phyloP scores from a whole-genome alignment of 2,113 vertebrate species.

The Thalassoma bifasciatum region DNA sequence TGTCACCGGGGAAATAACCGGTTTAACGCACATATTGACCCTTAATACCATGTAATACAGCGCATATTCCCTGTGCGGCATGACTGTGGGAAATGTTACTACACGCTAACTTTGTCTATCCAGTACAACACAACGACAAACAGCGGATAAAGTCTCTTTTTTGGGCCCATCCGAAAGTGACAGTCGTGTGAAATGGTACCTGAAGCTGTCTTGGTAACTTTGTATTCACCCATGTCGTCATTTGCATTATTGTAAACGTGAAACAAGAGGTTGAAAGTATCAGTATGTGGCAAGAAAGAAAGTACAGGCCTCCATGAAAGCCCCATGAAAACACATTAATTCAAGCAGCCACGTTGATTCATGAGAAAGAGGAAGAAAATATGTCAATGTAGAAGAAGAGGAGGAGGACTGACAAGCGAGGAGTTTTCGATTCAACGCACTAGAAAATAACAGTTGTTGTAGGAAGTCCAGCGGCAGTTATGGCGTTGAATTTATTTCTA shows the following conservation, averaged over 20 bases:
- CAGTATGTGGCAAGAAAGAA: conserved; percentile 46
- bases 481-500: conserved; percentile 79
- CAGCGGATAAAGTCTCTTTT: conserved; percentile 18
- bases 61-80: neutral
- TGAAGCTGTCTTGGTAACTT: conserved; percentile 39
- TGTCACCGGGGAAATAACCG: conserved; percentile 46
- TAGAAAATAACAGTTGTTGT: conserved; percentile 48
- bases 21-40: conserved; percentile 37
- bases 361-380: conserved; percentile 27
- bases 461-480: conserved; percentile 71
- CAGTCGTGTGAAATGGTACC: conserved; percentile 36
- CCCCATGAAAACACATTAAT: conserved; percentile 21
- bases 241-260: conserved; percentile 1
- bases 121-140: conserved; percentile 8
- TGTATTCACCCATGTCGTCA: conserved; percentile 2
- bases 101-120: conserved; percentile 44
- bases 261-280: conserved; percentile 35
- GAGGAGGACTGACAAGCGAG: conserved; percentile 19
- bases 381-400: conserved; percentile 1
- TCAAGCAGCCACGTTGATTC: conserved; percentile 51
- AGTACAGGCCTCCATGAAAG: conserved; percentile 49
- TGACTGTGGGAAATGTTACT: conserved; percentile 2
- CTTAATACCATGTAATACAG: conserved; percentile 41
- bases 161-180: conserved; percentile 51
- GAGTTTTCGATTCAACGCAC: conserved; percentile 20